These are phyloP conservation scores for Entelurus aequoreus DNA, from an alignment of 2,113 vertebrate genomes.

Conservation along the genomic window DNA sequence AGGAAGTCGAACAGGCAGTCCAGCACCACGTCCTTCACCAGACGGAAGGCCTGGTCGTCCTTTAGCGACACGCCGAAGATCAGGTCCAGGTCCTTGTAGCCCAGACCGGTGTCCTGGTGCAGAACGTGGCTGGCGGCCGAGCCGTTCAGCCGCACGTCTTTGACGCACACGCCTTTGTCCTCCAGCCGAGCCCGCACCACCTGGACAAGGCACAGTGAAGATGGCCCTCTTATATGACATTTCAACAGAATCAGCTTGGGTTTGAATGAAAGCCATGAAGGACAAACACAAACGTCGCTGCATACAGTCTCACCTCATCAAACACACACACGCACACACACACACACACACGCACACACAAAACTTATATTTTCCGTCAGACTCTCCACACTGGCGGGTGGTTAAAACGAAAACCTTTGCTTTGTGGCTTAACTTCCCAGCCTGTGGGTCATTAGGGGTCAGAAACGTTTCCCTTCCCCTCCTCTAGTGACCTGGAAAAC, in stretches of 20 bases:
- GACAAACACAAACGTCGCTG: constrained; percentile 5
- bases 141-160: constrained; percentile 84
- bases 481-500: constrained; percentile 20
- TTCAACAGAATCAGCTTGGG: constrained; percentile 32
- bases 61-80: constrained; percentile 87
- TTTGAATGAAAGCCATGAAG: constrained; percentile 21
- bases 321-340: background rate
- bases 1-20: constrained; percentile 94
- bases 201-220: constrained; percentile 58
- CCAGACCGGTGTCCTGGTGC: constrained; percentile 90
- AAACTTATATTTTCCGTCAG: background rate
- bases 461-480: constrained; percentile 14
- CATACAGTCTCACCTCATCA: constrained; percentile 12
- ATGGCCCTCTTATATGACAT: constrained; percentile 11
- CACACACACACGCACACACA: background rate
- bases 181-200: constrained; percentile 86
- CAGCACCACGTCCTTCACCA: constrained; percentile 91
- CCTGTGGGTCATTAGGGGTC: constrained; percentile 13
- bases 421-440: background rate
- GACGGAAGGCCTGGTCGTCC: constrained; percentile 84
- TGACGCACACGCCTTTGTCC: constrained; percentile 79
- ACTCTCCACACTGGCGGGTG: background rate
- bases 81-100: constrained; percentile 95
- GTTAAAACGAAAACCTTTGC: background rate
- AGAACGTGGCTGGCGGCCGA: constrained; percentile 92